These are phyloP conservation scores for Rhizomys pruinosus DNA, from an alignment of 2,113 vertebrate species.

Conservation along the genomic window DNA sequence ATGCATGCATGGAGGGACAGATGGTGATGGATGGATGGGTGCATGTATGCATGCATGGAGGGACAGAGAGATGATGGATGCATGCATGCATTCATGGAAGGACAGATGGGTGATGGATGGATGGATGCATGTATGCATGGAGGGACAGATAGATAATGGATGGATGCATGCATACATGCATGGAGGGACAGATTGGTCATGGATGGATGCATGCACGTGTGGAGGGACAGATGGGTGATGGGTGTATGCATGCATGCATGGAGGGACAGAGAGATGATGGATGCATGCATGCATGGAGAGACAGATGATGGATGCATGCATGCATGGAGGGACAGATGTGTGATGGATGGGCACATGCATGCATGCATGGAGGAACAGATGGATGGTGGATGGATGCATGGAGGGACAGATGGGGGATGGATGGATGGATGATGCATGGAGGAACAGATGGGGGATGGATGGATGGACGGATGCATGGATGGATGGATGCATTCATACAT, in stretches of 20 bases:
- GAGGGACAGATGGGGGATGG: not conserved
- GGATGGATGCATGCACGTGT: not conserved
- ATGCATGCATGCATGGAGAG: not conserved
- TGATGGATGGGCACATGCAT: not conserved
- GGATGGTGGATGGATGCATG: too few relatives aligned
- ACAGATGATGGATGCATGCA: too few relatives aligned
- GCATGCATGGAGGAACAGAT: not conserved
- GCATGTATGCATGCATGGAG: too few relatives aligned
- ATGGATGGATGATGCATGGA: not conserved
- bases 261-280: not conserved
- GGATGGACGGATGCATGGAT: not conserved
- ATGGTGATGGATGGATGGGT: not conserved
- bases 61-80: not conserved
- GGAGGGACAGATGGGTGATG: too few relatives aligned
- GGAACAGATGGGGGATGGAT: not conserved
- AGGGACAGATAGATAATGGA: not conserved
- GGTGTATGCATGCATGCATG: not conserved
- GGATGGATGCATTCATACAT: too few relatives aligned
- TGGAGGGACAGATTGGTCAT: not conserved
- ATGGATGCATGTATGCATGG: not conserved
- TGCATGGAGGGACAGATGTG: not conserved
- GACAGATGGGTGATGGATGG: not conserved
- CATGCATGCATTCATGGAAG: too few relatives aligned
- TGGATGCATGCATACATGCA: too few relatives aligned
- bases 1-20: not conserved